Evolutionary conservation across 1,140 invertebrate genomes (phyloP).

Genomic region (Calephelis nemesis): DNA sequence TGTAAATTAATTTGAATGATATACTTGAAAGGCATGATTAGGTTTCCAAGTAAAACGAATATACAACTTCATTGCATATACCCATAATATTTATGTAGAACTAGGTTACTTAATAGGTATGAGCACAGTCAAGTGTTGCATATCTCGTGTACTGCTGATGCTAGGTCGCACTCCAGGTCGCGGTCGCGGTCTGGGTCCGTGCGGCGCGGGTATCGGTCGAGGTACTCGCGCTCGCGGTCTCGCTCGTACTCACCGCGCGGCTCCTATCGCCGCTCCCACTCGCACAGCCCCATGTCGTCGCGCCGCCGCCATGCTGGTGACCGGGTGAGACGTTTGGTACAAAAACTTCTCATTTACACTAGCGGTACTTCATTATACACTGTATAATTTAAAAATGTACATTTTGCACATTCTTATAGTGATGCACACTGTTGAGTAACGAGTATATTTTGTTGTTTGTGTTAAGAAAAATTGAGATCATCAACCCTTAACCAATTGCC

Average conservation of each 20-base stretch:
- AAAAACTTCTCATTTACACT: slow-evolving; percentile 27
- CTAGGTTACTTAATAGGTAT: neutral
- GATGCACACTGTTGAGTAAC: neutral
- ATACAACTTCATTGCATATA: too few species aligned
- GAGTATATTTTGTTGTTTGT: too few species aligned
- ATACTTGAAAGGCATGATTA: too few species aligned
- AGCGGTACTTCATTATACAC: slow-evolving; percentile 7
- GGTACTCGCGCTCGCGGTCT: slow-evolving; percentile 67
- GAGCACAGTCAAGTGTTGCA: slow-evolving; percentile 1
- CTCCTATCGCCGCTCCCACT: slow-evolving; percentile 68
- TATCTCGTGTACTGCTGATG: slow-evolving; percentile 1
- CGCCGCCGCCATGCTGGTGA: slow-evolving; percentile 70
- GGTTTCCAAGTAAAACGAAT: too few species aligned
- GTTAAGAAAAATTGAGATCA: too few species aligned
- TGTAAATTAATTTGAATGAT: too few species aligned
- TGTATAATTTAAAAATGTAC: neutral
- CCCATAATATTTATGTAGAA: too few species aligned
- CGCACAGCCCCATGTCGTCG: slow-evolving; percentile 76
- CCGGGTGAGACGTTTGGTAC: slow-evolving; percentile 59
- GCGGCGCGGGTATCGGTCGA: slow-evolving; percentile 54
- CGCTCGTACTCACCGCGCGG: slow-evolving; percentile 71
- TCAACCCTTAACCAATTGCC: too few species aligned
- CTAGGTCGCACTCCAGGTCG: slow-evolving; percentile 44
- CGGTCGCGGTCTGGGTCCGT: slow-evolving; percentile 65
- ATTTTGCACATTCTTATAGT: neutral